Conservation (phyloP, 2,888 invertebrate species). For the Muschampia plurimacula region DNA sequence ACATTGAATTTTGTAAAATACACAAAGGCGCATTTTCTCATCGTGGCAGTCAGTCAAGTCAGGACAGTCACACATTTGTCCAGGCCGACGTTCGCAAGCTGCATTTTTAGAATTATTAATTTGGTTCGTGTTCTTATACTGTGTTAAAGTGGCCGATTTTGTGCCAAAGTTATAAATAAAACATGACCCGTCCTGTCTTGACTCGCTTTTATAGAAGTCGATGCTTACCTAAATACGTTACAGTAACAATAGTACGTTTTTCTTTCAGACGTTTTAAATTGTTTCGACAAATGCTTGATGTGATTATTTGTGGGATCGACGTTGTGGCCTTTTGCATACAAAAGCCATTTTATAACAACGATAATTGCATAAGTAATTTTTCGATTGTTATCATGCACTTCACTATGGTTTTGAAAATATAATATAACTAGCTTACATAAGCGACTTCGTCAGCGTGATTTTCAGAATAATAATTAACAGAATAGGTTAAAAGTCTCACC, state of each 20-base stretch:
- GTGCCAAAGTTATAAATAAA: slow-evolving; percentile 77
- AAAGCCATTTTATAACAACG: slow-evolving; percentile 7
- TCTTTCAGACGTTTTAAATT: slow-evolving; percentile 33
- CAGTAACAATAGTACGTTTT: slow-evolving; percentile 53
- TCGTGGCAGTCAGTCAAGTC: slow-evolving; percentile 55
- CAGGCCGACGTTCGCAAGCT: slow-evolving; percentile 61
- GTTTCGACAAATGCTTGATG: slow-evolving; percentile 36
- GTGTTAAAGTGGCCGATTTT: slow-evolving; percentile 78
- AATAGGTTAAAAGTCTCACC: too few species aligned
- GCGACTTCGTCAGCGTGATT: too few species aligned
- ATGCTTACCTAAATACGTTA: slow-evolving; percentile 67
- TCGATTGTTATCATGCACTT: background rate
- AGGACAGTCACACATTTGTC: slow-evolving; percentile 65
- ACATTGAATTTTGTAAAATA: slow-evolving; percentile 43
- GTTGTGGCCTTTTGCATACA: slow-evolving; percentile 9
- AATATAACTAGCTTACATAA: too few species aligned
- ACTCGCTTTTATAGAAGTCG: slow-evolving; percentile 63
- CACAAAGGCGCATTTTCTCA: slow-evolving; percentile 61
- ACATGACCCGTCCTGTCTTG: slow-evolving; percentile 62
- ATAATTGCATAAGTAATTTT: slow-evolving; percentile 4
- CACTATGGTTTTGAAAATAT: background rate
- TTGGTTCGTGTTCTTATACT: slow-evolving; percentile 77
- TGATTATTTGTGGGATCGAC: slow-evolving; percentile 27
- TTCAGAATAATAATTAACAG: too few species aligned
- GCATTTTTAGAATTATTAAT: slow-evolving; percentile 85